Base-by-base conservation (phyloP, 2,797 vertebrate species). In the Psittacula echo region DNA sequence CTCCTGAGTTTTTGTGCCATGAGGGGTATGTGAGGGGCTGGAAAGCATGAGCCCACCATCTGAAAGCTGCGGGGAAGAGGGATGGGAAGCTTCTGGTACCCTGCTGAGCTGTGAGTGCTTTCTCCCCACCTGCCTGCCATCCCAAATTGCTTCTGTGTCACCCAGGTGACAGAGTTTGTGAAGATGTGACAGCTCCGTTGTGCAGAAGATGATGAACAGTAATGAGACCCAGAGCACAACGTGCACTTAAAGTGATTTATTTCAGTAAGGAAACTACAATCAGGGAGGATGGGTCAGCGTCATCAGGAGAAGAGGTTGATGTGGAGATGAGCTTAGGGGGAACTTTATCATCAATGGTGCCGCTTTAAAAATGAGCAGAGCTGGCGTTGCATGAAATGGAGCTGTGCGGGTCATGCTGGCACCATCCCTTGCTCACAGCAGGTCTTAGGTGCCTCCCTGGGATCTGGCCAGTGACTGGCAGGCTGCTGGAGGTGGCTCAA, bases 211-310 rank as follows among this genome's bases (percentile, higher is more conserved):
- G 93, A 90, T 82, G 91, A 89, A 87, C 65, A 19, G 80, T 89
- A 77, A 89, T 72, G 95, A 94, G 95, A 77, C 56, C 72, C 56
- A 23, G 82, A 89, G 93, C 53, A 72, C 86, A 74, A 60, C 6
- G 65, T 65, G 65, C 93, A 62, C 87, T 93, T 87, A 48, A 72
- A 75, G 70, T 93, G 91, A 87, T 91, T 93, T 80, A 83, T 96
- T 88, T 88, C 91, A 64, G 90, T 37, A 41, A 65, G 88, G 74
- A 61, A 91, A 67, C 77, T 78, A 71, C 83, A 81, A 68, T 88
- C 84, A 29, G 88, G 80, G 79, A 79, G 82, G 90, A 84, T 86
- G 89, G 80, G 89, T 90, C 90, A 73, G 89, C 0, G 5, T 86
- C 94, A 84, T 78, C 91, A 87, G 84, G 51, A 92, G 76, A 68